Evolutionary conservation across 2,797 vertebrate species (phyloP).

Genomic region (Poliocrania exsul): DNA sequence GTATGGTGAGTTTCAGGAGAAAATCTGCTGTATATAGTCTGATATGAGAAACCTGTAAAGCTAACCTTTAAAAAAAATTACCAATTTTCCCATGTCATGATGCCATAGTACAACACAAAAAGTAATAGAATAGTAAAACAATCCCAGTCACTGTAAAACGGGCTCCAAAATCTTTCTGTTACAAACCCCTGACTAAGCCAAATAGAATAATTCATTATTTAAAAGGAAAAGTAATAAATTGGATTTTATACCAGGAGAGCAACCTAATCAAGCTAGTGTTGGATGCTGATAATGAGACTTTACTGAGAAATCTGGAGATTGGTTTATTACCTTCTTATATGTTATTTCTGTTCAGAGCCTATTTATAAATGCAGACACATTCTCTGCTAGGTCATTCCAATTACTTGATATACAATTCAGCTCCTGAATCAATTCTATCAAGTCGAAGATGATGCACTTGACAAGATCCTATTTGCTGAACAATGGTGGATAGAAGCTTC

Average conservation of each 20-base stretch:
- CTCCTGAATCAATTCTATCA: not conserved
- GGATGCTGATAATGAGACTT: conserved; percentile 15
- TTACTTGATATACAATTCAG: conserved; percentile 39
- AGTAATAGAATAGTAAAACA: not conserved
- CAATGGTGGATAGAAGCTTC: conserved; percentile 3
- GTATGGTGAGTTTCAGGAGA: not conserved
- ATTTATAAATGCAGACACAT: conserved; percentile 33
- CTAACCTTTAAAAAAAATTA: not conserved
- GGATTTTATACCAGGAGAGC: not conserved
- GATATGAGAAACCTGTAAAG: not conserved
- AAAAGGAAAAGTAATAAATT: conserved; percentile 21
- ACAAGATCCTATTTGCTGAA: conserved; percentile 42
- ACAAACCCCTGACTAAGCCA: not conserved
- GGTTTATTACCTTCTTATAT: conserved; percentile 17
- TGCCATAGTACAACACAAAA: not conserved
- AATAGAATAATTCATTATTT: conserved; percentile 3
- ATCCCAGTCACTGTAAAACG: not conserved
- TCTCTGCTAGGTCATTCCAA: conserved; percentile 33
- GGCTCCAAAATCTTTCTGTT: not conserved
- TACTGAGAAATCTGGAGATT: conserved; percentile 6
- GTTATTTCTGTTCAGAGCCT: conserved; percentile 12
- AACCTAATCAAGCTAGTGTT: not conserved
- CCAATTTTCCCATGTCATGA: not conserved
- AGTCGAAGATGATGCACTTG: not conserved
- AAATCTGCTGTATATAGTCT: not conserved